Conservation (phyloP, 2,113 vertebrate species). For the Mesoclemmys tuberculata region DNA sequence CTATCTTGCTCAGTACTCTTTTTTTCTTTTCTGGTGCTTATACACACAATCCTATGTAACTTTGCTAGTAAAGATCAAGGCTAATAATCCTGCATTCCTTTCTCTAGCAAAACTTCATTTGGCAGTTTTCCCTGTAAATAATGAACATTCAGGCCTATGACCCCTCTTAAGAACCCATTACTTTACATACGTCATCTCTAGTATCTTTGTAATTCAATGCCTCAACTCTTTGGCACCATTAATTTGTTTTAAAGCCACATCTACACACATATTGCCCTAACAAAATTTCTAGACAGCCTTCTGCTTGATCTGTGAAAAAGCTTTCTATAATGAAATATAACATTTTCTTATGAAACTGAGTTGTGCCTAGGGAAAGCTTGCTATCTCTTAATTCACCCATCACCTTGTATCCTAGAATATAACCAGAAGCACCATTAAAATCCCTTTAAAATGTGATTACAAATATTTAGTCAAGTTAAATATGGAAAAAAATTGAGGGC, state of each 20-base stretch:
- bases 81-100: not conserved
- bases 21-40: accelerated
- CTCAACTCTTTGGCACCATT: not conserved
- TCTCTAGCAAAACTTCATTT: not conserved
- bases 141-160: not conserved
- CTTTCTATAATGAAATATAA: slow-evolving; percentile 28
- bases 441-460: not conserved
- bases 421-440: slow-evolving; percentile 1
- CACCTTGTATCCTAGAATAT: not conserved
- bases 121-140: not conserved
- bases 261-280: not conserved
- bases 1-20: not conserved
- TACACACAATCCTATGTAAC: not conserved
- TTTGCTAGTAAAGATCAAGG: accelerated
- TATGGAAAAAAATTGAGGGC: not conserved
- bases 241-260: not conserved
- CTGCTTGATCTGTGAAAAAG: slow-evolving; percentile 14
- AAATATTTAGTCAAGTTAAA: not conserved
- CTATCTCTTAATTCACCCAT: not conserved
- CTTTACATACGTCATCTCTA: not conserved
- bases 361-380: not conserved
- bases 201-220: not conserved
- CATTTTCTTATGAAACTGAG: not conserved
- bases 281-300: not conserved
- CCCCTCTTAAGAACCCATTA: not conserved